Percentiles rank a stretch among this genome's conserved stretches.
These are phyloP conservation scores for Hyperoodon ampullatus DNA, from an alignment of 2,113 vertebrate species.

Conservation along the genomic window DNA sequence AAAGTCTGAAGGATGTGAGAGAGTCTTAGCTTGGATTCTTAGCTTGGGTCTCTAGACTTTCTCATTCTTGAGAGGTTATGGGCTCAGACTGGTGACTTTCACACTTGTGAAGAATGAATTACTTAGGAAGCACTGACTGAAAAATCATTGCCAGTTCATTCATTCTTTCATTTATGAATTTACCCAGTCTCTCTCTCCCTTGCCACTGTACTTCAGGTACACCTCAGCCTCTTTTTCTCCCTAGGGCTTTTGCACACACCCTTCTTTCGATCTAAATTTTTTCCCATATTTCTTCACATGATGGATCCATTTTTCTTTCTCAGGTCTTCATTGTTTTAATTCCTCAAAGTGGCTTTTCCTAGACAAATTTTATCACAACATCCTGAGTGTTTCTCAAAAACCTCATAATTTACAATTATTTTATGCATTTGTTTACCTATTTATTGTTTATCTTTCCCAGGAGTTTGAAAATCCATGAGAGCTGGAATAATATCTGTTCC, in stretches of 20 bases:
- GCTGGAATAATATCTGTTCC: neutral
- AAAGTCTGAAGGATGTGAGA: neutral
- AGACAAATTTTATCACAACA: neutral
- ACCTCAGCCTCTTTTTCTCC: neutral
- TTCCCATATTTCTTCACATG: neutral
- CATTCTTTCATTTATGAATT: neutral
- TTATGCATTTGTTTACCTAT: neutral
- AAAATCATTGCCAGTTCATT: neutral
- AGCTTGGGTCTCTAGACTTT: neutral
- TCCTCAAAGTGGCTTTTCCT: neutral
- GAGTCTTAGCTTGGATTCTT: neutral
- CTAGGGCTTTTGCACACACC: neutral
- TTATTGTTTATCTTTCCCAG: neutral
- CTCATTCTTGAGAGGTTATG: neutral
- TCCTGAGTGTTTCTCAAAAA: neutral
- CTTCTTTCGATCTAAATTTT: neutral
- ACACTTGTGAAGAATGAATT: neutral
- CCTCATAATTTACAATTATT: neutral
- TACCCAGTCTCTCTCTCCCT: no score
- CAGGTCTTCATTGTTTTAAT: neutral
- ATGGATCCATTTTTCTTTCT: neutral
- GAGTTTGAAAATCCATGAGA: neutral
- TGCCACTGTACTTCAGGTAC: neutral
- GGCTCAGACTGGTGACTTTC: no score
- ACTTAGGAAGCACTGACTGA: neutral